Evolutionary conservation across 2,888 invertebrate species (phyloP).

Genomic region (Tetrapedia diversipes): DNA sequence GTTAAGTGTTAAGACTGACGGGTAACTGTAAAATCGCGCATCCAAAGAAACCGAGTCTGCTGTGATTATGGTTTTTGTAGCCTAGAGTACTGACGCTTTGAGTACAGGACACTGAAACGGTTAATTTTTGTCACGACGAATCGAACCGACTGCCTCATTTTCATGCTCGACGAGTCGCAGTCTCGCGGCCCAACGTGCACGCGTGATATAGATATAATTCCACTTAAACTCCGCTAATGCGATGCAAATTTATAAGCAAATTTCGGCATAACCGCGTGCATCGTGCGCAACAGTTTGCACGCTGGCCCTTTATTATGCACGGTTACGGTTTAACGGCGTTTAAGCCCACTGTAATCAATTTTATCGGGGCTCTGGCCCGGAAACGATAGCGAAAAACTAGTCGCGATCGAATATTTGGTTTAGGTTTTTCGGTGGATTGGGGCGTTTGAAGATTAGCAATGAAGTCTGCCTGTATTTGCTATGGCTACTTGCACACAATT

Average conservation of each 20-base stretch:
- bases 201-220: conserved; percentile 41
- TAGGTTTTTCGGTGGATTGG: conserved; percentile 2
- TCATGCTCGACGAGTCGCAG: conserved; percentile 41
- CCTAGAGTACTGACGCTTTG: too few species aligned
- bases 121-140: too few species aligned
- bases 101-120: too few species aligned
- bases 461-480: too few species aligned
- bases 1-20: too few species aligned
- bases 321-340: conserved; percentile 56
- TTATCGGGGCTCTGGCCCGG: conserved; percentile 18
- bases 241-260: conserved; percentile 61
- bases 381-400: conserved; percentile 6
- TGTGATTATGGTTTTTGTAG: too few species aligned
- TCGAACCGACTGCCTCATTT: conserved; percentile 21
- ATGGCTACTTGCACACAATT: too few species aligned
- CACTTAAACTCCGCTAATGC: conserved; percentile 44
- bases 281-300: conserved; percentile 55
- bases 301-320: conserved; percentile 52
- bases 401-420: neutral
- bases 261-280: conserved; percentile 52
- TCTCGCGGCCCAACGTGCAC: conserved; percentile 20
- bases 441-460: too few species aligned
- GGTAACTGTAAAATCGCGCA: too few species aligned
- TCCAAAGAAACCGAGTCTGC: too few species aligned
- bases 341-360: conserved; percentile 58